Base-by-base conservation (phyloP, 2,113 vertebrate genomes). In the Sander vitreus region DNA sequence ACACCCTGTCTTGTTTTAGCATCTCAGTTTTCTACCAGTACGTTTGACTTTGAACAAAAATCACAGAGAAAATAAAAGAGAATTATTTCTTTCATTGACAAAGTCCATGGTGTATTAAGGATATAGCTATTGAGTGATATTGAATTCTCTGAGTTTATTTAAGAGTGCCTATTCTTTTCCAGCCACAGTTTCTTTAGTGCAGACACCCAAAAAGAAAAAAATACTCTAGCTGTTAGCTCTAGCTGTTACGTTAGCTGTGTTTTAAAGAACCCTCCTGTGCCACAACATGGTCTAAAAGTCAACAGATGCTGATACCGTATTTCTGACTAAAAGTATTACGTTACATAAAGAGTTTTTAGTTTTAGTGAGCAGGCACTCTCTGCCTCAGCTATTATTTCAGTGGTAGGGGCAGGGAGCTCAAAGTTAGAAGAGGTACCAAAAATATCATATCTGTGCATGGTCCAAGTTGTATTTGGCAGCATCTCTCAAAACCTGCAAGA, bases 31-130 rank as follows among this genome's bases (percentile, higher is more conserved):
- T 69, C 73, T 48, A 50, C 36, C 23, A 27, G 9, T 68, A 51
- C 3, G 30, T 86, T 75, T 78, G 78, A 57, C 75, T 82, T 84
- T 84, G 53, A 83, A 73, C 18, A 76, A 53, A 55, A 76, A 65
- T 21, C 70, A 27, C 54, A 73, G 36, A 54, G 58, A 71, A 87
- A 80, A 80, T 70, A 66, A 82, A 76, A 74, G 23, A 53, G 19
- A 70, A 47, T 53, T 27, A 16, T 79, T 62, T 27, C 23, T 80
- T 65, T 85, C 62, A 55, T 21, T 65, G 51, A 79, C 19, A 78
- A 74, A 63, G 65, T 75, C 77, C 39, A n/a, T 1, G 4, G 67
- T 70, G 74, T 71, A 45, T 48, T 59, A 75, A 76, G 55, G 58
- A 85, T 73, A 73, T 80, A 60, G 63, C 64, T 77, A 45, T 59